Percentiles rank a stretch among this genome's conserved stretches.
Evolutionary conservation across 2,797 vertebrate species (phyloP).

Genomic region (Chiroxiphia lanceolata): DNA sequence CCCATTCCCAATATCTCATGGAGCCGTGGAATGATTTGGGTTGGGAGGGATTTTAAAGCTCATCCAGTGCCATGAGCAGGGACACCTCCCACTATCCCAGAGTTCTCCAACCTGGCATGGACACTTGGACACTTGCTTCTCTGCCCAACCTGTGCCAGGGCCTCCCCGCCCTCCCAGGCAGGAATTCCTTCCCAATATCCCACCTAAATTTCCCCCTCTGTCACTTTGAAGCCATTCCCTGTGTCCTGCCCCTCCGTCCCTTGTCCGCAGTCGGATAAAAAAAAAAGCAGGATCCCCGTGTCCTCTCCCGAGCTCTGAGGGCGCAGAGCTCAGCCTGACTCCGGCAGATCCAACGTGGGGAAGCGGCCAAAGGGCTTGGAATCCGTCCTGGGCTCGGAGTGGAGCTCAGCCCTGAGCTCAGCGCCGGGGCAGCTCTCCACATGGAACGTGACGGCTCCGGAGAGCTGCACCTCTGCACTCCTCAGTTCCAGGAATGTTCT

Average conservation of each 20-base stretch:
- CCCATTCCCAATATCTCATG: background rate
- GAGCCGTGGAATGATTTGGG: background rate
- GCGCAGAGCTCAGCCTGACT: background rate
- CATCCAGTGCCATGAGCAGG: background rate
- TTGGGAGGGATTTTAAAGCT: background rate
- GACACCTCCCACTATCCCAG: fast-evolving
- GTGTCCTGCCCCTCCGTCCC: background rate
- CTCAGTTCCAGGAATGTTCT: conserved; percentile 66
- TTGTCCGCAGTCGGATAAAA: fast-evolving
- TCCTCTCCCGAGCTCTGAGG: background rate
- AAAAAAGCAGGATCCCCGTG: background rate
- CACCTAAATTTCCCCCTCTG: fast-evolving
- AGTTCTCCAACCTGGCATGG: fast-evolving
- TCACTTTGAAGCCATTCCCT: background rate
- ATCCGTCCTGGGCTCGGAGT: background rate
- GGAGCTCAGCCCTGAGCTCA: conserved; percentile 9
- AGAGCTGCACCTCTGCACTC: background rate
- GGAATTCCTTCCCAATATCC: background rate
- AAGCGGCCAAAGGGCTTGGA: conserved; percentile 41
- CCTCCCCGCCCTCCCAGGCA: fast-evolving
- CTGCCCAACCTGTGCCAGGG: background rate
- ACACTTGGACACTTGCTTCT: fast-evolving
- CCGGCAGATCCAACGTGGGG: background rate
- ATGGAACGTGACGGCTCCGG: conserved; percentile 25
- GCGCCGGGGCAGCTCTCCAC: conserved; percentile 1